Evolutionary conservation across 1,140 invertebrate species (phyloP).

Genomic region (Drosophila pachea): DNA sequence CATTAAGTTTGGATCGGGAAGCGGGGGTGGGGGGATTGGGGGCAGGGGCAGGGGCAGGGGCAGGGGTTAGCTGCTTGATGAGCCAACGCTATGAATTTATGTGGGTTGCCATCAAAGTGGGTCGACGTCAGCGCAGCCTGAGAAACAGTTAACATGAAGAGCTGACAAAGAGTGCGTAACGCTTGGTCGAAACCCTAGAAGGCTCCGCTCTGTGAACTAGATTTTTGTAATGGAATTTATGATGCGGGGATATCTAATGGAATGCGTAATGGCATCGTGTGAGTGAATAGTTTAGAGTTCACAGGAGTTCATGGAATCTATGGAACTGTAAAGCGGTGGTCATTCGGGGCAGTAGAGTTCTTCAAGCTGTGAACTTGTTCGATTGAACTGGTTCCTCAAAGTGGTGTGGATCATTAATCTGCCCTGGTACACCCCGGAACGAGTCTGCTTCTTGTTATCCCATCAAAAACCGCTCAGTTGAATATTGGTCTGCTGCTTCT

Average conservation of each 20-base stretch:
- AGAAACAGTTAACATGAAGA: background rate
- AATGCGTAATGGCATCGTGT: too few relatives aligned
- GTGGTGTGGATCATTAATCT: too few relatives aligned
- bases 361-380: too few relatives aligned
- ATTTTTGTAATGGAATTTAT: background rate
- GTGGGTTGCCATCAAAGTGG: conserved; percentile 29
- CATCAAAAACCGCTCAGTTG: too few relatives aligned
- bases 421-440: too few relatives aligned
- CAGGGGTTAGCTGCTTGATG: conserved; percentile 1
- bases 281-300: too few relatives aligned
- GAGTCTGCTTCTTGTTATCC: too few relatives aligned
- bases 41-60: conserved; percentile 1
- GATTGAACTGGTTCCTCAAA: too few relatives aligned
- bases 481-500: too few relatives aligned
- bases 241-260: background rate
- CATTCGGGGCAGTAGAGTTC: too few relatives aligned
- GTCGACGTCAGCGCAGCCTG: conserved; percentile 17
- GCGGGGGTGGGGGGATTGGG: background rate
- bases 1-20: conserved; percentile 24
- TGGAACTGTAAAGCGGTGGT: too few relatives aligned
- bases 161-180: conserved; percentile 2
- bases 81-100: conserved; percentile 24
- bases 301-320: too few relatives aligned
- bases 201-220: background rate
- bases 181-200: background rate